Evolutionary conservation across 2,113 vertebrate species (phyloP), one percentile per base, ranked within the genome.

Genomic region (Phoxinus phoxinus): DNA sequence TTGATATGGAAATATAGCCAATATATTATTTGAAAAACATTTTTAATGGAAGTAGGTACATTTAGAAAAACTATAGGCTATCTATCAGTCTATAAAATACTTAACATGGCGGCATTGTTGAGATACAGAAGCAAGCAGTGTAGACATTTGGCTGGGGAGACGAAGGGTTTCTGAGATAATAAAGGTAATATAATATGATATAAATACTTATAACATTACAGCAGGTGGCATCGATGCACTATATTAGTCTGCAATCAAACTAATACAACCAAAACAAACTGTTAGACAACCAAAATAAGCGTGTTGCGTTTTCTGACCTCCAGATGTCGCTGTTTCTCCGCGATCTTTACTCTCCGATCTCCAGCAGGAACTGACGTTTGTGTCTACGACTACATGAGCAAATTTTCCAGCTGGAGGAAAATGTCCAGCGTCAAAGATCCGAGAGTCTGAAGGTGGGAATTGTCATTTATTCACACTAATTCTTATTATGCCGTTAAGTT

Each of bases 331-430:
- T 90, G 90, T 84, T 88, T 56, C 48, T 10, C 89, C 23, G 27
- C 61, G 48, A 81, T 81, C n/a, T 25, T 17, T 51, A 6, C 35
- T 7, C 21, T 19, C 86, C 19, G 48, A 0, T 79, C 85, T 89
- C 86, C 88, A 86, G 93, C 94, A 93, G 95, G 95, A 95, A 95
- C 91, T 95, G 94, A 95, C 95, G 95, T 83, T 95, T 85, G 85
- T 78, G 53, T 86, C 86, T 90, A 37, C 87, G 86, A 93, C 91
- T 93, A 86, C 89, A 92, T 88, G 92, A 93, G 93, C 91, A 89
- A 88, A 87, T 93, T 92, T 94, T 93, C 92, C 92, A 92, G 90
- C 92, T 91, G 92, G 90, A 92, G 91, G 91, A 93, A 92, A 94
- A 94, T 95, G 94, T 92, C 91, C 74, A 81, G 74, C 69, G 91